Conservation (phyloP, 2,797 vertebrate species). For the Acridotheres tristis region DNA sequence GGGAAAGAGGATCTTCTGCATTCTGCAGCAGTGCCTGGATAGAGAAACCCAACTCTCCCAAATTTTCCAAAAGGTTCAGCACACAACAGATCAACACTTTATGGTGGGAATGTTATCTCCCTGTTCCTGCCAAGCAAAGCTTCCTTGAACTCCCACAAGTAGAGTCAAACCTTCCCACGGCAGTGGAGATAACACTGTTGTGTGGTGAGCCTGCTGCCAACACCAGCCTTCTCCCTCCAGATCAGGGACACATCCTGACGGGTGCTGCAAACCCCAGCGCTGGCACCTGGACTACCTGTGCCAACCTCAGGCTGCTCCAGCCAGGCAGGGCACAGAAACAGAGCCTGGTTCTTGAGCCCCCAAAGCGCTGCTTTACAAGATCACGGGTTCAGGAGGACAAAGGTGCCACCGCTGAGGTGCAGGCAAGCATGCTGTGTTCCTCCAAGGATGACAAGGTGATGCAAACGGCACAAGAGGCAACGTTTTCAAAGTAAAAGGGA, state of each 20-base stretch:
- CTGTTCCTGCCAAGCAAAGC: neutral
- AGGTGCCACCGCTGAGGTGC: neutral
- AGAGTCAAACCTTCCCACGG: neutral
- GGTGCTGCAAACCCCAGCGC: fast-evolving
- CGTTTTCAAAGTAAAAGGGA: neutral
- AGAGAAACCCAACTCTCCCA: neutral
- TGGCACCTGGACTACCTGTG: neutral
- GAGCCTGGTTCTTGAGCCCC: neutral
- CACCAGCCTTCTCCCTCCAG: neutral
- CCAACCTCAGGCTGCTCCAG: neutral
- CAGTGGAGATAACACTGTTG: neutral
- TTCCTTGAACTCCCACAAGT: neutral
- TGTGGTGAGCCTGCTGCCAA: neutral
- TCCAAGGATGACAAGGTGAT: neutral
- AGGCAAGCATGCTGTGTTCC: fast-evolving
- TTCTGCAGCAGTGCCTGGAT: fast-evolving
- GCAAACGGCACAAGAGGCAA: neutral
- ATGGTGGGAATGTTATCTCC: neutral
- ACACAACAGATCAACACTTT: fast-evolving
- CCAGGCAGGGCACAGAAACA: fast-evolving
- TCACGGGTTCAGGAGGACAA: fast-evolving
- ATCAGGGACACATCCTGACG: neutral
- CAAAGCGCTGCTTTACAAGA: fast-evolving
- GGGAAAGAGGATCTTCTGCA: neutral
- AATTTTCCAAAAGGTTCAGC: neutral